Evolutionary conservation across 2,888 invertebrate species (phyloP).

Genomic region (Idaea straminata): DNA sequence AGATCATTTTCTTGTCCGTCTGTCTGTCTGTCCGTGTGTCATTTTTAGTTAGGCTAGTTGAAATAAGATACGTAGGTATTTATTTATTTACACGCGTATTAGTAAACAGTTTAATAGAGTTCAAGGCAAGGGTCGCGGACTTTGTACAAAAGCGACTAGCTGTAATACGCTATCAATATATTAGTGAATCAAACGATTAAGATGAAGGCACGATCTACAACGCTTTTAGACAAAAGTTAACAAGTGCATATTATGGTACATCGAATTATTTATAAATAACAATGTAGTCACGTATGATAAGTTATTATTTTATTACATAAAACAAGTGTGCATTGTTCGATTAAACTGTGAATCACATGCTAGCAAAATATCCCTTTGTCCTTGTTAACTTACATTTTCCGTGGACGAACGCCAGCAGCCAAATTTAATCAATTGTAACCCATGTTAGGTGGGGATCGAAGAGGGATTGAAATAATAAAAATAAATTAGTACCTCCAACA

Average conservation of each 20-base stretch:
- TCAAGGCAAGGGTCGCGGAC: not conserved
- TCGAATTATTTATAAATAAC: slow-evolving; percentile 11
- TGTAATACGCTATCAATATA: not conserved
- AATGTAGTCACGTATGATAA: slow-evolving; percentile 23
- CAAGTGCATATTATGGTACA: not conserved
- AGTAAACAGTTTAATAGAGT: not conserved
- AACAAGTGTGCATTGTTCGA: slow-evolving; percentile 35
- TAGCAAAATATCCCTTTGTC: slow-evolving; percentile 42
- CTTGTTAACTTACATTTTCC: slow-evolving; percentile 69
- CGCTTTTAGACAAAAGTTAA: not conserved
- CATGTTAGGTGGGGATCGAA: slow-evolving; percentile 71
- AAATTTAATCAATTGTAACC: slow-evolving; percentile 61
- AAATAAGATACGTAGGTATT: not conserved
- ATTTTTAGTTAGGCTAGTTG: no score
- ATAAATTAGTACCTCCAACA: slow-evolving; percentile 72
- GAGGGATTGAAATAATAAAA: slow-evolving; percentile 69
- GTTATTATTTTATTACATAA: slow-evolving; percentile 27
- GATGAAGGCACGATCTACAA: not conserved
- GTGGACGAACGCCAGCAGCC: slow-evolving; percentile 54
- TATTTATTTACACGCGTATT: not conserved
- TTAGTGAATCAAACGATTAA: not conserved
- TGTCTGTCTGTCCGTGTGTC: no score
- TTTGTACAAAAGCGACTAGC: not conserved
- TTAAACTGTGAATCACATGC: slow-evolving; percentile 53
- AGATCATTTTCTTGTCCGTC: no score